Base-by-base conservation (phyloP, 2,888 invertebrate genomes). In the Diloba caeruleocephala region DNA sequence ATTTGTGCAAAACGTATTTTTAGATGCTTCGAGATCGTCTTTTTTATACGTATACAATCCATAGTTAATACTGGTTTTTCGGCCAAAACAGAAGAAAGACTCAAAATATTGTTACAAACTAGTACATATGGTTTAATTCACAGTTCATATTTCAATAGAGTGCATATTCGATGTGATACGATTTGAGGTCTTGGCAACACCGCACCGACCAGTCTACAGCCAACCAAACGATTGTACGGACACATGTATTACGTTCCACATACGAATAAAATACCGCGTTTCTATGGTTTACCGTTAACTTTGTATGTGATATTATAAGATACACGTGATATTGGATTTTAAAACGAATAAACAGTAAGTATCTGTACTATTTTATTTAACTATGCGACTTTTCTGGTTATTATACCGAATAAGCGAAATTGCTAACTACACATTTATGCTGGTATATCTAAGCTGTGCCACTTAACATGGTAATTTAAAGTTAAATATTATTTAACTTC, bases 271-370 rank as follows among this genome's bases (percentile, higher is more conserved):
- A 53, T 41, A 53, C 48, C 34, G 44, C 43, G 53, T 44, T 56
- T 21, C 43, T 44, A 44, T 28, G 28, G 26, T 63, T 58, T 67
- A 67, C 74, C 74, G 74, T 67, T 73, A 73, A 21, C 45, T 28
- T 44, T 61, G 21, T 28, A 34, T 48, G 54, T 62, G 70, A 60
- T 56, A 36, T n/a, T n/a, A n/a, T 31, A 32, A 15, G 12, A 39
- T 15, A 50, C 45, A 29, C 19, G 64, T 66, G 57, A 53, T 56
- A 44, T 38, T 63, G 66, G 53, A 54, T 71, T 54, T 42, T 15
- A 32, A 49, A 36, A 32, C 36, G 38, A 58, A 55, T 49, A 43
- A 41, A 52, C 37, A 57, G 71, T 71, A 59, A 65, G 71, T 71
- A 42, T 32, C 13, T 1, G 6, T 17, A 36, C n/a, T 7, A 8